phyloP scores from a whole-genome alignment of 2,797 vertebrate species.

The Pampus argenteus region DNA sequence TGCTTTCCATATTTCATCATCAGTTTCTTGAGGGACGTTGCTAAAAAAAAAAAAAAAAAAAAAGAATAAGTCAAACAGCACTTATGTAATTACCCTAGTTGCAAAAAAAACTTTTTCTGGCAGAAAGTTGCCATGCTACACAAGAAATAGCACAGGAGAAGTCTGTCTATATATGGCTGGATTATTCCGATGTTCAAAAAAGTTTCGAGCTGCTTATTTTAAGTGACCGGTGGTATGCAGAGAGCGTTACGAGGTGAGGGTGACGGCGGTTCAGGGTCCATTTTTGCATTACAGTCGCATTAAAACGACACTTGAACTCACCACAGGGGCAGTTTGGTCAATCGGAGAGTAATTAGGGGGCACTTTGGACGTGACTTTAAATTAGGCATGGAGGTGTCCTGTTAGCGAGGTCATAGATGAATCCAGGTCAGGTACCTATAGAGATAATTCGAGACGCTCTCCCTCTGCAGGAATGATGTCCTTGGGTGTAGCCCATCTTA shows the following conservation, averaged over 20 bases:
- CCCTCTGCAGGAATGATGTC: no score
- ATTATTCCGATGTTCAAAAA: neutral
- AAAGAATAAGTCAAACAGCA: constrained; percentile 22
- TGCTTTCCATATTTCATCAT: constrained; percentile 22
- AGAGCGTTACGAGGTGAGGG: neutral
- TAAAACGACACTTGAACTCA: neutral
- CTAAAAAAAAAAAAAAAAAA: no score
- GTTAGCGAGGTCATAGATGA: no score
- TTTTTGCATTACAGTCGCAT: neutral
- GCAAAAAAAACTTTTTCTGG: constrained; percentile 45
- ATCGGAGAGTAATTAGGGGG: no score
- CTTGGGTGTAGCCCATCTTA: no score
- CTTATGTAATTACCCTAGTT: constrained; percentile 38
- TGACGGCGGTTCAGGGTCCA: neutral
- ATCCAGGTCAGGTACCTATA: no score
- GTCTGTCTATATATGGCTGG: neutral
- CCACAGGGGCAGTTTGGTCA: no score
- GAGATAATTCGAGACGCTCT: no score
- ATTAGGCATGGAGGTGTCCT: no score
- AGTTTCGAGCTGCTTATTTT: neutral
- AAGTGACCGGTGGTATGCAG: neutral
- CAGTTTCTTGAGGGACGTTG: constrained; percentile 14
- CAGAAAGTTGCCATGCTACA: constrained; percentile 24
- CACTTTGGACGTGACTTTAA: no score
- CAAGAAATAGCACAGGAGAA: constrained; percentile 7